Evolutionary conservation across 2,113 vertebrate species (phyloP).

Genomic region (Paralichthys olivaceus): DNA sequence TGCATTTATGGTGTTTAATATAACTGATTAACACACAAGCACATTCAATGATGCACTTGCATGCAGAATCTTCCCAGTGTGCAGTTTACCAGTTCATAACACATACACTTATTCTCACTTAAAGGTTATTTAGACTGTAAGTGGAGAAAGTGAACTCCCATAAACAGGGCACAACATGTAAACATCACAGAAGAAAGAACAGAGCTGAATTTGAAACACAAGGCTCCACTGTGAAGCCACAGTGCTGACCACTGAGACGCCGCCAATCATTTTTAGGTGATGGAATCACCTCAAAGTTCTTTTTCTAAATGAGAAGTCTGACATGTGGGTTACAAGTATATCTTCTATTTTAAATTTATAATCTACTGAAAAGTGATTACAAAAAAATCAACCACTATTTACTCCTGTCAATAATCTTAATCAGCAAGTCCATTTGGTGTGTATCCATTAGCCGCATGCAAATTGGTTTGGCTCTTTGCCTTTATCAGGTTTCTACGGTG

Average conservation of each 20-base stretch:
- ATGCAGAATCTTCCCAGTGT: conserved; percentile 8
- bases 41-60: neutral
- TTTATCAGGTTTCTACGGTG: conserved; percentile 74
- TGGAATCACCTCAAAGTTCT: neutral
- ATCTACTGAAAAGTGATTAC: neutral
- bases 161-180: neutral
- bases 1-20: neutral
- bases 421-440: conserved; percentile 7
- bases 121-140: neutral
- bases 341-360: neutral
- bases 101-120: neutral
- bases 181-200: neutral
- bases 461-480: conserved; percentile 58
- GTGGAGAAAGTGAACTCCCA: too few relatives aligned
- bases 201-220: neutral
- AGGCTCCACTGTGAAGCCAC: neutral
- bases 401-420: conserved; percentile 4
- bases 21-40: neutral
- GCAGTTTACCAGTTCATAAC: neutral
- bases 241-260: neutral
- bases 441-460: conserved; percentile 33
- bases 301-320: conserved; percentile 7
- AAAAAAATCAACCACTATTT: conserved; percentile 22
- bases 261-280: too few relatives aligned
- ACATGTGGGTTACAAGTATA: neutral